These are phyloP conservation scores for Cotesia glomerata DNA, from an alignment of 1,140 invertebrate species.

Conservation along the genomic window DNA sequence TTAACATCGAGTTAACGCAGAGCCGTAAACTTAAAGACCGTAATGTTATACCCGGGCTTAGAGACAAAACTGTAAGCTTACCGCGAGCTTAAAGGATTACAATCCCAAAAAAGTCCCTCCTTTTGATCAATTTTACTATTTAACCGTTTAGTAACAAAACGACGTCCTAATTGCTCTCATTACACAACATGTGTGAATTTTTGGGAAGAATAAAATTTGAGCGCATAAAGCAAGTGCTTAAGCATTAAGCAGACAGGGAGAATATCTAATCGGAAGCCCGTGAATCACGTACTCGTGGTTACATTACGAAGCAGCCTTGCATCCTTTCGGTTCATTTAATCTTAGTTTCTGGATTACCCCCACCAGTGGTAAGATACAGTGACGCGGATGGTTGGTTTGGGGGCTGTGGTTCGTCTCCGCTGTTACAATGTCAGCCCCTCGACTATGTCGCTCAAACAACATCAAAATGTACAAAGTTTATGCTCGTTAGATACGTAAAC, in stretches of 20 bases:
- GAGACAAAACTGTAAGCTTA: not conserved
- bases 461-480: slow-evolving; percentile 4
- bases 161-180: not conserved
- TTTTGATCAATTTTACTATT: not conserved
- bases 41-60: not conserved
- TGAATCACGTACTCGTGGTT: slow-evolving; percentile 26
- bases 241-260: too few species aligned
- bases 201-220: not conserved
- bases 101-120: not conserved
- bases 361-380: not conserved
- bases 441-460: slow-evolving; percentile 15
- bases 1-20: not conserved
- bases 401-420: not conserved
- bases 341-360: slow-evolving; percentile 30
- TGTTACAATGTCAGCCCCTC: slow-evolving; percentile 6
- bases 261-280: slow-evolving; percentile 21
- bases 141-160: not conserved
- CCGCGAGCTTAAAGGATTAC: not conserved
- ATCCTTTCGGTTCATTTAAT: slow-evolving; percentile 35
- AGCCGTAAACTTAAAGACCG: not conserved
- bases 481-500: slow-evolving; percentile 23
- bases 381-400: slow-evolving; percentile 6
- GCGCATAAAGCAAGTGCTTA: not conserved
- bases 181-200: not conserved
- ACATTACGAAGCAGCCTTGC: slow-evolving; percentile 20